Conservation (phyloP, 92 coral and sea anemone genomes). For the Palythoa grandiflora region DNA sequence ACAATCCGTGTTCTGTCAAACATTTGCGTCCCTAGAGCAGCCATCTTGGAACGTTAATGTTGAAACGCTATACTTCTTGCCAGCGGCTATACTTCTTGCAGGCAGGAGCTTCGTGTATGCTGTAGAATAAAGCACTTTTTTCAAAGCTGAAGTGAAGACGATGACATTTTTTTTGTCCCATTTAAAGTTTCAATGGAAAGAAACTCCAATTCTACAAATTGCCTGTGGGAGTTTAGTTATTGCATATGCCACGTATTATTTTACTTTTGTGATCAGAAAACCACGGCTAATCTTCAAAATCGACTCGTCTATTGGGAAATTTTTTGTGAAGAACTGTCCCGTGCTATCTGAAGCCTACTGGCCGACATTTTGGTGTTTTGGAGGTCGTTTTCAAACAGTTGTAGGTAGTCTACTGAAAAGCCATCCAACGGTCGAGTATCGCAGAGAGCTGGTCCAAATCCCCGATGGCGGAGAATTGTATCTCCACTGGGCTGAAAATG, state of each 20-base stretch:
- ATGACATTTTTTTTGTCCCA: neutral
- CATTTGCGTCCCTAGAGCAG: conserved; percentile 2
- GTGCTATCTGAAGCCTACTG: conserved; percentile 71
- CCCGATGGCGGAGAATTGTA: conserved; percentile 90
- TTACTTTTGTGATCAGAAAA: conserved; percentile 69
- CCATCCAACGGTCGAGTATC: conserved; percentile 68
- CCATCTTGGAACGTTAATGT: conserved; percentile 29
- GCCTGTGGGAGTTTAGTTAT: conserved; percentile 55
- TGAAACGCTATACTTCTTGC: neutral
- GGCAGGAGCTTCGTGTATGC: neutral
- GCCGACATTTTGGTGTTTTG: conserved; percentile 95
- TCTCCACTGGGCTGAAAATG: conserved; percentile 82
- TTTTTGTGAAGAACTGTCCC: conserved; percentile 67
- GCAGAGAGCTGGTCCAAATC: conserved; percentile 67
- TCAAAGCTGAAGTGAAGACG: neutral
- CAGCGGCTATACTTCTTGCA: neutral
- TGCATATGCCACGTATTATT: conserved; percentile 64
- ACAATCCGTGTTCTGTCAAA: conserved; percentile 17
- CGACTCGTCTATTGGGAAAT: conserved; percentile 52
- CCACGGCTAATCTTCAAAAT: conserved; percentile 69
- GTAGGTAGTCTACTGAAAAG: conserved; percentile 70
- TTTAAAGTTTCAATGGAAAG: conserved; percentile 7
- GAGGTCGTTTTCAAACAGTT: conserved; percentile 85
- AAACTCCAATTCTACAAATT: conserved; percentile 48
- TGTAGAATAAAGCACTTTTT: neutral